A percentile compares a stretch with the other conserved stretches of the same genome.
Conservation (phyloP, 2,113 vertebrate species). For the Sinocyclocheilus maitianheensis region DNA sequence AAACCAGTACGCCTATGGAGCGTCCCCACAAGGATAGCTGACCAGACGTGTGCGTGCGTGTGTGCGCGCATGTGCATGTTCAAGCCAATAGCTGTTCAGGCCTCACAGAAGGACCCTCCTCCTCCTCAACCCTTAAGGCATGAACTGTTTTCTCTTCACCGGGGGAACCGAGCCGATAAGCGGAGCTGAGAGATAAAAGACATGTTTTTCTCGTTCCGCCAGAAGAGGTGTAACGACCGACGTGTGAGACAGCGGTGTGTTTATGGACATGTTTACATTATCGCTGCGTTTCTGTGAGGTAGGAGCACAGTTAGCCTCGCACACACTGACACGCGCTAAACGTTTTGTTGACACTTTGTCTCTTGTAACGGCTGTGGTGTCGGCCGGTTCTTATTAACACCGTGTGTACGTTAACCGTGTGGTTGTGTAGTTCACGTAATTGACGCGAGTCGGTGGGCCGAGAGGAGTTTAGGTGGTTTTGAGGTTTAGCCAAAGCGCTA, state of each 20-base stretch:
- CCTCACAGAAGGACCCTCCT: neutral
- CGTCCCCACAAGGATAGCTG: too few relatives aligned
- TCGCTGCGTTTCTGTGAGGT: slow-evolving; percentile 17
- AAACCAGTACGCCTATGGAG: too few relatives aligned
- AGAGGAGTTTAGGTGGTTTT: too few relatives aligned
- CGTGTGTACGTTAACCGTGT: too few relatives aligned
- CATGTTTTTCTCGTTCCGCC: neutral
- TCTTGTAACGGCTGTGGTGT: too few relatives aligned
- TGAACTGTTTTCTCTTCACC: neutral
- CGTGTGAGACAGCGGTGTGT: neutral
- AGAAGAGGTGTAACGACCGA: neutral
- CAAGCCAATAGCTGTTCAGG: neutral
- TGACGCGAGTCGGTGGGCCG: too few relatives aligned
- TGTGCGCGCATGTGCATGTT: neutral
- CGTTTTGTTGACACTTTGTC: neutral
- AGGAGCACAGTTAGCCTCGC: neutral
- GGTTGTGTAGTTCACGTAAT: neutral
- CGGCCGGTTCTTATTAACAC: neutral
- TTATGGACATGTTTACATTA: neutral
- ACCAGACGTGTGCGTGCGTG: too few relatives aligned
- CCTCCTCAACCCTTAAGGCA: neutral
- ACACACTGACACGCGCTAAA: neutral
- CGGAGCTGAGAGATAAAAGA: neutral
- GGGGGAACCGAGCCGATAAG: neutral
- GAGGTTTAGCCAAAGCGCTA: neutral